phyloP scores from a whole-genome alignment of 64 coral and sea anemone species.

The Pocillopora verrucosa region DNA sequence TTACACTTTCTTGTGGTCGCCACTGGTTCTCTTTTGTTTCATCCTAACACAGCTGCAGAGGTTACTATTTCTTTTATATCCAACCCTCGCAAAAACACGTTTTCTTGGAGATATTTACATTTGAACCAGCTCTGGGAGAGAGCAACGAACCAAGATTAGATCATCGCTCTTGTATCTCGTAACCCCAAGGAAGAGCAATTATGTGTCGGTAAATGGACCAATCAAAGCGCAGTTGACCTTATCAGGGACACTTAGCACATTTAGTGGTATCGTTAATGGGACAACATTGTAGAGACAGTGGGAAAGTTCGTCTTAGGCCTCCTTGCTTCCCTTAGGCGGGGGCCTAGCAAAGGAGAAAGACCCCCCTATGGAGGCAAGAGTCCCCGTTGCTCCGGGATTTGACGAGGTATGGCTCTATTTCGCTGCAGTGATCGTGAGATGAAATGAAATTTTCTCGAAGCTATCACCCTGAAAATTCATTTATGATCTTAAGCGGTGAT shows the following conservation, averaged over 20 bases:
- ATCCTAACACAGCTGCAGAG: conserved; percentile 17
- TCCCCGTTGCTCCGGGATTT: conserved; percentile 30
- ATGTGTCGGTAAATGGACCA: conserved; percentile 32
- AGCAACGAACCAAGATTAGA: conserved; percentile 5
- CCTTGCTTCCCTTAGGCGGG: conserved; percentile 7
- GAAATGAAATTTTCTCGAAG: not conserved
- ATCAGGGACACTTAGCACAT: conserved; percentile 25
- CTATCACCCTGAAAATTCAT: not conserved
- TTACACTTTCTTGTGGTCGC: conserved; percentile 27
- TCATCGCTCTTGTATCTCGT: conserved; percentile 38
- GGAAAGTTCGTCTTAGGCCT: conserved; percentile 8
- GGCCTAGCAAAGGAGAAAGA: not conserved
- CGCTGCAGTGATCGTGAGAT: not conserved
- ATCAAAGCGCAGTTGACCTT: conserved; percentile 41
- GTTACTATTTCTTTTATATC: not conserved
- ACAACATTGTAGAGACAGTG: not conserved
- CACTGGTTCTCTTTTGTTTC: conserved; percentile 27
- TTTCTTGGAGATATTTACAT: not conserved
- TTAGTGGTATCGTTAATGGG: conserved; percentile 9
- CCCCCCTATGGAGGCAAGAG: conserved; percentile 22
- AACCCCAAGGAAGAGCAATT: conserved; percentile 12
- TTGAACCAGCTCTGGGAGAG: not conserved
- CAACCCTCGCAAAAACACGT: too few species aligned
- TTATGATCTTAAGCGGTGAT: not conserved
- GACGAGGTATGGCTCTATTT: conserved; percentile 12